These are phyloP conservation scores for Drosophila punjabiensis DNA, from an alignment of 1,140 invertebrate genomes.

Conservation along the genomic window DNA sequence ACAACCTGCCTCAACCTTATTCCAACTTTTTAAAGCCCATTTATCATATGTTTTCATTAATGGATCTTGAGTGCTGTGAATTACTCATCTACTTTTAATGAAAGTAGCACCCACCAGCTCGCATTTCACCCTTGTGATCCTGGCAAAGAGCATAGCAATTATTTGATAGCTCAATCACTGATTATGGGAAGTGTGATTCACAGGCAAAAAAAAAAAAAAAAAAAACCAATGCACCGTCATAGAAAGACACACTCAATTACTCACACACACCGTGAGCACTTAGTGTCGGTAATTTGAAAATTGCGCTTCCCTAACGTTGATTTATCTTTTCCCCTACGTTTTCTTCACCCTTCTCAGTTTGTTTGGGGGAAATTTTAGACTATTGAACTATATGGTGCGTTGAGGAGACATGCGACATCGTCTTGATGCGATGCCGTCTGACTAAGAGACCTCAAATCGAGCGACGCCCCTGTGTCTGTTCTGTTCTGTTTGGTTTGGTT, in stretches of 20 bases:
- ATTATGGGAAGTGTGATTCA: slow-evolving; percentile 50
- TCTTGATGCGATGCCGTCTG: slow-evolving; percentile 37
- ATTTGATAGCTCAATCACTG: slow-evolving; percentile 43
- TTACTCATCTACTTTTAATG: slow-evolving; percentile 12
- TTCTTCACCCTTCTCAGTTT: slow-evolving; percentile 27
- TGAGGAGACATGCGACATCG: slow-evolving; percentile 21
- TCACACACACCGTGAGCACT: slow-evolving; percentile 61
- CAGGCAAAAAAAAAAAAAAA: slow-evolving; percentile 3
- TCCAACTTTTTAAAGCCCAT: slow-evolving; percentile 21
- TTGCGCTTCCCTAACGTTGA: slow-evolving; percentile 11
- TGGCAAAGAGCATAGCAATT: slow-evolving; percentile 28
- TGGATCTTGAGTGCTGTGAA: slow-evolving; percentile 19
- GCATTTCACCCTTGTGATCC: slow-evolving; percentile 24
- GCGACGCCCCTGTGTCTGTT: slow-evolving; percentile 71
- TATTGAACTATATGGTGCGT: slow-evolving; percentile 76
- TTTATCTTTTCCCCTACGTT: slow-evolving; percentile 8
- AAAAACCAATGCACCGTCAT: slow-evolving; percentile 27
- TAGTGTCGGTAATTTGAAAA: slow-evolving; percentile 48
- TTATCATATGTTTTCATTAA: slow-evolving; percentile 29
- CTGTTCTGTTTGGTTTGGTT: slow-evolving; percentile 13
- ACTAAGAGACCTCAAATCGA: slow-evolving; percentile 58
- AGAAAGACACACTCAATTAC: slow-evolving; percentile 56
- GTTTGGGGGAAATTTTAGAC: slow-evolving; percentile 71
- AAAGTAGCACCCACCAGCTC: slow-evolving; percentile 2
- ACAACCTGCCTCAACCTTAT: background rate